These are phyloP conservation scores for Tachina grossa DNA, from an alignment of 2,888 invertebrate species.

Conservation along the genomic window DNA sequence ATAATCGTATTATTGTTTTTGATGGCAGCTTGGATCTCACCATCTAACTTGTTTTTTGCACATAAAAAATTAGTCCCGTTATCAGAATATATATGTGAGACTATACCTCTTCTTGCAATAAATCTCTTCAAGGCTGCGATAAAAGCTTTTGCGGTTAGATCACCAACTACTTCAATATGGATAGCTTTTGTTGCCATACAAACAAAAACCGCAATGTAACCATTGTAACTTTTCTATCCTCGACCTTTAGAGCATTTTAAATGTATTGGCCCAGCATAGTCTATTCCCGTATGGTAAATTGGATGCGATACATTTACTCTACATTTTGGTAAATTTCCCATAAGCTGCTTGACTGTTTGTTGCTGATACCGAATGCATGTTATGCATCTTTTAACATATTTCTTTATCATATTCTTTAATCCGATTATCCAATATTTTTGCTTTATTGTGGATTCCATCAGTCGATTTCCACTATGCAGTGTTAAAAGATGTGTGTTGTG, in stretches of 20 bases:
- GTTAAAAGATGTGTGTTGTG: background rate
- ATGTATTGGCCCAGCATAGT: conserved; percentile 55
- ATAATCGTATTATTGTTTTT: background rate
- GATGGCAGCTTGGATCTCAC: background rate
- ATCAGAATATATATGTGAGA: conserved; percentile 52
- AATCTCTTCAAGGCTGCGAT: conserved; percentile 42
- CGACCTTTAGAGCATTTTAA: conserved; percentile 33
- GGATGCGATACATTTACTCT: conserved; percentile 17
- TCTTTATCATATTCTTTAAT: background rate
- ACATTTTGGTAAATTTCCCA: background rate
- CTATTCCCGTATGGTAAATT: conserved; percentile 37
- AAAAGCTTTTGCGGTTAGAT: conserved; percentile 28
- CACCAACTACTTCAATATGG: conserved; percentile 47
- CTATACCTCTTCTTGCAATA: conserved; percentile 37
- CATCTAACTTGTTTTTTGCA: background rate
- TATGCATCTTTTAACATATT: background rate
- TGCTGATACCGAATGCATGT: conserved; percentile 3
- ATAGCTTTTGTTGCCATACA: conserved; percentile 57
- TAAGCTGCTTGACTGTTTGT: background rate
- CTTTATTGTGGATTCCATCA: background rate
- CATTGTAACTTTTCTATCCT: conserved; percentile 58
- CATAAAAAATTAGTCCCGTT: conserved; percentile 38
- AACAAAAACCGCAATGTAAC: conserved; percentile 60
- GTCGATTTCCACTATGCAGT: background rate
- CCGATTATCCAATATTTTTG: conserved; percentile 8